Conservation (phyloP, 2,888 invertebrate species). For the Beris chalybata region DNA sequence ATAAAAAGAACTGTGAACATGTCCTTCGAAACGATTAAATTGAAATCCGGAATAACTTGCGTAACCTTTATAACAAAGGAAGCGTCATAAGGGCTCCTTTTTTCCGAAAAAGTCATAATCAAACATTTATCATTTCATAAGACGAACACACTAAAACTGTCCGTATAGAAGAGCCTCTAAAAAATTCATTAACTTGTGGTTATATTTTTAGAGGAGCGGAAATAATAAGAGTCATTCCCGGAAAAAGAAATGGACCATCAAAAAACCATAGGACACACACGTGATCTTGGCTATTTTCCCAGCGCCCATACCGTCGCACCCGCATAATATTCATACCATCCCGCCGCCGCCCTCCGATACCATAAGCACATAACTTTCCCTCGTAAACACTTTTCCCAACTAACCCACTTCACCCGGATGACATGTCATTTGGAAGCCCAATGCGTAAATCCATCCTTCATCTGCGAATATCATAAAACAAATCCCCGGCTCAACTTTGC, state of each 20-base stretch:
- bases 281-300: conserved; percentile 12
- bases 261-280: conserved; percentile 25
- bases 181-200: conserved; percentile 37
- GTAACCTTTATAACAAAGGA: no score
- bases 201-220: neutral
- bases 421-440: conserved; percentile 22
- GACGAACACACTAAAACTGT: no score
- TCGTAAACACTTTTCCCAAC: conserved; percentile 10
- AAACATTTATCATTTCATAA: no score
- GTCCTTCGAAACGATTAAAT: no score
- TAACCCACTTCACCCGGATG: conserved; percentile 21
- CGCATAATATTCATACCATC: neutral
- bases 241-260: conserved; percentile 25
- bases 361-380: conserved; percentile 5
- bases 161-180: no score
- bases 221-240: conserved; percentile 27
- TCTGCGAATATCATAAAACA: conserved; percentile 38
- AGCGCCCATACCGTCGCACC: neutral
- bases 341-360: neutral
- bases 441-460: conserved; percentile 38
- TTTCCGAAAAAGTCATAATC: no score
- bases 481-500: conserved; percentile 38
- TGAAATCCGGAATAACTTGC: no score
- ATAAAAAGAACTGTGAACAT: no score
- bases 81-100: no score